Evolutionary conservation across 2,888 invertebrate species (phyloP).

Genomic region (Agrypnus murinus): DNA sequence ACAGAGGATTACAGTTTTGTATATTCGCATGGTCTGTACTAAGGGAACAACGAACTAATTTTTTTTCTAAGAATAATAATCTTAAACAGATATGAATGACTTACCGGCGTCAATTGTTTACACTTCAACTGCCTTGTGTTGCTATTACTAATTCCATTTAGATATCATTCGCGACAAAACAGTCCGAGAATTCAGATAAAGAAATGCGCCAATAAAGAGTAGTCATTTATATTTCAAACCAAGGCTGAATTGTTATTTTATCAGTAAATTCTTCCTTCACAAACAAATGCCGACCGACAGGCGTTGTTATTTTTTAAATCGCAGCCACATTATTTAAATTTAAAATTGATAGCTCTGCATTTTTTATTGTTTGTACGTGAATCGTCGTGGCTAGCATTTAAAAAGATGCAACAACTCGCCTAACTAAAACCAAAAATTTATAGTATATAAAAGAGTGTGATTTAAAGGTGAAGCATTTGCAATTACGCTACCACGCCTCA

Average conservation of each 20-base stretch:
- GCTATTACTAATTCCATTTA: no score
- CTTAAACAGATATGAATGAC: no score
- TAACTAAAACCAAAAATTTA: background rate
- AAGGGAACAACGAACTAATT: no score
- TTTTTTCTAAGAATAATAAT: no score
- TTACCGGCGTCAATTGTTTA: no score
- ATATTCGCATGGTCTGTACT: no score
- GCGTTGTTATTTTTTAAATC: slow-evolving; percentile 38
- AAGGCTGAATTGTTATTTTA: slow-evolving; percentile 34
- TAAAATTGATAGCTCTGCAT: slow-evolving; percentile 16
- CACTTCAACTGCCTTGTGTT: no score
- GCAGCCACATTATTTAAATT: slow-evolving; percentile 2
- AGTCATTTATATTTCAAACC: slow-evolving; percentile 29
- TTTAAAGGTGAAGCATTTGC: slow-evolving; percentile 17
- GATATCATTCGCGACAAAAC: slow-evolving; percentile 19
- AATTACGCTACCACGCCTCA: slow-evolving; percentile 31
- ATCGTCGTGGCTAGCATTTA: background rate
- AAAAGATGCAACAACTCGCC: background rate
- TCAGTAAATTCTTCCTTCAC: slow-evolving; percentile 15
- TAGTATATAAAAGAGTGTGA: background rate
- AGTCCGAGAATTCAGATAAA: slow-evolving; percentile 22
- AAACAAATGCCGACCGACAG: slow-evolving; percentile 5
- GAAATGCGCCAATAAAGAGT: slow-evolving; percentile 20
- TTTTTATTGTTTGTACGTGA: slow-evolving; percentile 28
- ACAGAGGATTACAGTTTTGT: no score